Base-by-base conservation (phyloP, 2,888 invertebrate species). In the Tillus elongatus region DNA sequence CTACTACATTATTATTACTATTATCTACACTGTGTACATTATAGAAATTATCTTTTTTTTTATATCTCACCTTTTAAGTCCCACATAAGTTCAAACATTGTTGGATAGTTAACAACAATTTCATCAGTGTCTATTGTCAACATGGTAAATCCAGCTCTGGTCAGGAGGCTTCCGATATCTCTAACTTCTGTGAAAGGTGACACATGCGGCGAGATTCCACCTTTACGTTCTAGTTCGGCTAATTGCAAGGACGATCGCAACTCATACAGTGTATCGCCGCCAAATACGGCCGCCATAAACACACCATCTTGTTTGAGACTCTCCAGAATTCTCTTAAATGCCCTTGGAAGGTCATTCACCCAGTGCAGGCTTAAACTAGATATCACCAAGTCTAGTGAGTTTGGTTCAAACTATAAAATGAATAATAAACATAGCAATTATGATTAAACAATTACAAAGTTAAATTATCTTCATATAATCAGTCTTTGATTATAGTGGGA, bases 281-380 rank as follows among this genome's bases (percentile, higher is more conserved):
- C 97, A 66, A 96, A 93, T 46, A 98, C 74, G 24, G 92, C 80
- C 0, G 88, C 96, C 56, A 98, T 72, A 54, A 98, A 87, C 0
- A 85, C 93, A 15, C 96, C 95, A 68, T 98, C 97, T 36, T 82
- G 80, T 62, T 82, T 88, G 13, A 96, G 65, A 39, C 79, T 74
- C 6, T 66, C 68, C 53, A 83, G 74, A 50, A 85, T 73, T 53
- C 69, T 69, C 42, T 71, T 72, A 49, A 88, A 84, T 41, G 82
- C 80, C 3, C 85, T 84, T 0, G 97, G 97, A n/a, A 98, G 70
- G 66, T 97, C 85, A 61, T 98, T 98, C 0, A 97, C 91, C 97
- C 98, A 98, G 59, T 98, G 98, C 27, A 96, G 68, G 42, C 82
- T 83, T 9, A 89, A 64, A 41, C 86, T 90, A 15, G 92, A 91